Evolutionary conservation across 1,140 invertebrate species (phyloP).

Genomic region (Centruroides sculpturatus): DNA sequence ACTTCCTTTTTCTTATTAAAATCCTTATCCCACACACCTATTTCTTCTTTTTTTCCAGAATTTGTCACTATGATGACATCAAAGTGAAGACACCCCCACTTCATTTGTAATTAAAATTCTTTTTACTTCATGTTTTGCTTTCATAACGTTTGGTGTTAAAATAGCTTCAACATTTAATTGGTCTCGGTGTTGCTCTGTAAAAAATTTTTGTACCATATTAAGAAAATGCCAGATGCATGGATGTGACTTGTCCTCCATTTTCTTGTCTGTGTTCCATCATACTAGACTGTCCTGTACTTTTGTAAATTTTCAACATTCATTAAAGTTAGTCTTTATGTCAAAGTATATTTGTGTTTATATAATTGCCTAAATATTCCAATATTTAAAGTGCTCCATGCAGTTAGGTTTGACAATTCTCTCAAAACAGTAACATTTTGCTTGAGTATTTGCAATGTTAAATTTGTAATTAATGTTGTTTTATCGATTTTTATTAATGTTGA

Average conservation of each 20-base stretch:
- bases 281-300: slow-evolving; percentile 16
- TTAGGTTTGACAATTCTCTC: no score
- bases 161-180: slow-evolving; percentile 7
- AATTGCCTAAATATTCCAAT: neutral
- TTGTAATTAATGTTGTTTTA: no score
- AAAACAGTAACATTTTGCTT: no score
- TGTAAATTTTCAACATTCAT: slow-evolving; percentile 18
- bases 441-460: no score
- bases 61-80: slow-evolving; percentile 99
- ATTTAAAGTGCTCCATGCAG: no score
- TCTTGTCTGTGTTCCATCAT: neutral
- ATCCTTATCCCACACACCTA: neutral
- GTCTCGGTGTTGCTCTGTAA: slow-evolving; percentile 15
- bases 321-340: neutral
- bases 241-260: slow-evolving; percentile 6
- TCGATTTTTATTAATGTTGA: no score
- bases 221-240: slow-evolving; percentile 14
- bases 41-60: slow-evolving; percentile 56
- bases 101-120: slow-evolving; percentile 13
- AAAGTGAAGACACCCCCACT: slow-evolving; percentile 51
- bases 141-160: slow-evolving; percentile 14
- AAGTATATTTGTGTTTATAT: neutral
- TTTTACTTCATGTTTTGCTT: slow-evolving; percentile 5
- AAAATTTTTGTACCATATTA: slow-evolving; percentile 17
- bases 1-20: neutral